Evolutionary conservation across 2,113 vertebrate genomes (phyloP), one percentile per base, ranked within the genome.

Genomic region (Abramis brama): DNA sequence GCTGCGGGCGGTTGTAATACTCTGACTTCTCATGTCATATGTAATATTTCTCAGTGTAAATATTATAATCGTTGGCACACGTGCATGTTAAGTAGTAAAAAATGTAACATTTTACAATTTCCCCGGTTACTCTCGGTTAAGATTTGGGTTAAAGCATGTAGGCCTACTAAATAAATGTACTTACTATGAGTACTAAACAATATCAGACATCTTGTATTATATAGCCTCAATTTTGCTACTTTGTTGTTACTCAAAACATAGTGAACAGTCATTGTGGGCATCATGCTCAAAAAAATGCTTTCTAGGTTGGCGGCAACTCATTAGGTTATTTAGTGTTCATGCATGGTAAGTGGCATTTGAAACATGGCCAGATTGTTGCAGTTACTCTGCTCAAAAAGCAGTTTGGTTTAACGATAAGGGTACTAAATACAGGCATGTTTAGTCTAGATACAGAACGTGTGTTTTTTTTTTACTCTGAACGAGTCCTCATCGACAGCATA

Each of bases 351-450:
- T 79, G 70, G 13, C 21, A 45, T 79, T 59, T 59, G 10, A 60
- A 12, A 60, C 55, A 60, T 30, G 17, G 10, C 7, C 25, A 2
- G 15, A 55, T 30, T 59, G 76, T 79, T 59, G 11, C 27, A 12
- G 50, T 78, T 57, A 36, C n/a, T 43, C 39, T n/a, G 19, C 66
- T 70, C 36, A 19, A 79, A 60, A 43, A 6, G 1, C 23, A 39
- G 30, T 59, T 77, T 73, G 13, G 21, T 30, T 45, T 84, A 13
- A 84, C 15, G 82, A 84, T 33, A 84, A 59, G 25, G 71, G 36
- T 10, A 15, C 7, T 25, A 30, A 74, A 83, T 25, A 10, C 23
- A n/a, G 4, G 23, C 39, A n/a, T 64, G 78, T 64, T 64, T 11
- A 19, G 6, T 79, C 2, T 23, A 62, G 78, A 64, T 47, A 11